Evolutionary conservation across 2,888 invertebrate genomes (phyloP), one percentile per base, ranked within the genome.

Genomic region (Sycophila texana): DNA sequence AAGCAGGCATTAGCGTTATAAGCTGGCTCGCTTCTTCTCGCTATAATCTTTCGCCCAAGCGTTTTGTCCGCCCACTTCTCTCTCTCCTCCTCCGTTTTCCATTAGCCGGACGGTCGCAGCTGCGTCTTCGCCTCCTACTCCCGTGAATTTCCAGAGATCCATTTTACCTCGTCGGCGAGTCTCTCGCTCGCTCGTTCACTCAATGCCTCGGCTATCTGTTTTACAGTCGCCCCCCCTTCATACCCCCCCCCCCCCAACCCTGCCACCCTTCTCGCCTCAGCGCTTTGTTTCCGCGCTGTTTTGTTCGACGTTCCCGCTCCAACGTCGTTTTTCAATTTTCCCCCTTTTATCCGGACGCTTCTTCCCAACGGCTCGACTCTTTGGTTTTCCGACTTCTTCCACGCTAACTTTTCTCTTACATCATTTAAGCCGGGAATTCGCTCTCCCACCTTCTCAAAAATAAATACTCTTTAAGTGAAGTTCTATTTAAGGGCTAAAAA

Each of bases 11-110:
- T 65, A 66, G 58, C 30, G 66, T 60, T 71, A 53, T 77, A 77
- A 77, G 66, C 66, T 66, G 47, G 39, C 51, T 18, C 12, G 20
- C 30, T 26, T 49, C 18, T 26, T 70, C 53, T n/a, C 18, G 10
- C 55, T 55, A 60, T 58, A 67, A 74, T 67, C 55, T 74, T 66
- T 70, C 51, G 20, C n/a, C 39, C 47, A 63, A 63, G n/a, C 63
- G 39, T 39, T 63, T 63, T 16, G 65, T 51, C 16, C 13, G 16
- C n/a, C 30, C 4, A 14, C 26, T 53, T 12, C 20, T 20, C 16
- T 51, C 12, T 4, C 53, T 26, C 3, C 13, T 18, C 30, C 63
- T 47, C 63, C 47, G 39, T 18, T 49, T 72, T 77, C 60, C 66
- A 72, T 72, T 66, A 72, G 49, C 65, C 30, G 16, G 22, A n/a